These are phyloP conservation scores for pig (Sus scrofa) DNA, from an alignment of 2,113 vertebrate genomes.

Conservation along the genomic window T2T-Sscrofa CM000819.6:30973001-30973500, in stretches of 20 bases:
- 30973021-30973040: not conserved
- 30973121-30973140: not conserved
- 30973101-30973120: constrained; percentile 32
- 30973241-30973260: not conserved
- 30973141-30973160: constrained; percentile 22
- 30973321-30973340: not conserved
- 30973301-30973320: constrained; percentile 30
- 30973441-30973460: constrained; percentile 98
- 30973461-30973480: constrained; percentile 99
- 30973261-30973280: constrained; percentile 12
- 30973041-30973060: not conserved
- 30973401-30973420: constrained; percentile 97
- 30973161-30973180: not conserved
- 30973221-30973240: not conserved
- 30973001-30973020: not conserved
- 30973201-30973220: not conserved
- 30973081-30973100: no score
- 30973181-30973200: not conserved
- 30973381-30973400: constrained; percentile 98
- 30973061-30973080: constrained; percentile 42
- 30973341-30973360: constrained; percentile 42
- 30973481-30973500: constrained; percentile 98
- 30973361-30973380: constrained; percentile 99
- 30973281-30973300: not conserved
- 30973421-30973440: constrained; percentile 96